Base-by-base conservation (phyloP, 2,888 invertebrate genomes). In the Thera obeliscata region DNA sequence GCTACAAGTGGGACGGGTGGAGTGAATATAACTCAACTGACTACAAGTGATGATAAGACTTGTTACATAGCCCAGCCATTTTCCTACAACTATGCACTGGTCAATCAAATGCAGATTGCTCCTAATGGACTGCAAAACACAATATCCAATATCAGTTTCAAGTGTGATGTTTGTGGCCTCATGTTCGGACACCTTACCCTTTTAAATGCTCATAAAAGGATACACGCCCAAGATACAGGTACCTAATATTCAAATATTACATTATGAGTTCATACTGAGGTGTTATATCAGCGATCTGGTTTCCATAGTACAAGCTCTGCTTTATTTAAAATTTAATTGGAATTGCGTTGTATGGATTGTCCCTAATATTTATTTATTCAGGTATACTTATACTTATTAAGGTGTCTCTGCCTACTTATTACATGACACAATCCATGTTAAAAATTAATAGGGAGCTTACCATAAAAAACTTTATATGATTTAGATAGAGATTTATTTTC, bases 151-250 rank as follows among this genome's bases (percentile, higher is more conserved):
- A 97, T 97, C 38, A 97, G 97, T 77, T 97, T 97, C 86, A 98
- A 97, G 89, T 97, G 97, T 88, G 97, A 98, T 87, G 96, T 97
- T 7, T 97, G 97, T 82, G 97, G 97, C 56, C 92, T 97, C 70
- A 97, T 97, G 94, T 98, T 97, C 86, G 96, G 96, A 0, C 97
- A 97, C 83, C 94, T 97, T 73, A 95, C 96, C 57, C 87, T 97
- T 67, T 90, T 97, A n/a, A 97, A 97, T 89, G 97, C 97, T 81
- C 97, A 97, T 87, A 98, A 97, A 90, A 95, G 97, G 76, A 96
- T 96, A 81, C 97, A 97, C 84, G 95, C 96, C 68, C 95, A 95
- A 77, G 95, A 94, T 75, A 89, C 94, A 78, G 94, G 94, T 86
- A 64, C 50, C 3, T 50, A 36, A n/a, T 36, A 11, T 33, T 22